Percentiles rank a stretch among this genome's conserved stretches.
These are phyloP conservation scores for Aleiodes testaceus DNA, from an alignment of 2,888 invertebrate genomes.

Conservation along the genomic window DNA sequence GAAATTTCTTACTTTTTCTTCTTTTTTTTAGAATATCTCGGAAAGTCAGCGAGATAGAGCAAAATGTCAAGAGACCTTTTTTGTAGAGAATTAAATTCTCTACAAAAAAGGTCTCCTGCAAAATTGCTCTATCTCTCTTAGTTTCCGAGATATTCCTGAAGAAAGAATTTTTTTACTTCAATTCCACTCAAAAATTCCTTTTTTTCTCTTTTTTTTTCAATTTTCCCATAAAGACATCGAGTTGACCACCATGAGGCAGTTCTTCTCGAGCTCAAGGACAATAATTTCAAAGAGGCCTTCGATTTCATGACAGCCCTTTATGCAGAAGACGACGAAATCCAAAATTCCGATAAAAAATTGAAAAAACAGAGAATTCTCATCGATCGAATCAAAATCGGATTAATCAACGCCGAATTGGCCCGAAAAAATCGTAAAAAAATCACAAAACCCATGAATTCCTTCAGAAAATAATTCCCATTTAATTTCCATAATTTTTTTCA, in stretches of 20 bases:
- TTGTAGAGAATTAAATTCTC: too few species aligned
- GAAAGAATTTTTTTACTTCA: too few species aligned
- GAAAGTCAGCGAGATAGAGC: too few species aligned
- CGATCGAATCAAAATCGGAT: constrained; percentile 53
- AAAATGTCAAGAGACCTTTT: too few species aligned
- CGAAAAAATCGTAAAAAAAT: constrained; percentile 69
- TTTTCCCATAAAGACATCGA: constrained; percentile 71
- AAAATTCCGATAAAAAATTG: constrained; percentile 21
- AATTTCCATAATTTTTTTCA: constrained; percentile 22
- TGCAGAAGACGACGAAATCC: constrained; percentile 73
- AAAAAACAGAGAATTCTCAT: constrained; percentile 60
- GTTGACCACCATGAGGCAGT: constrained; percentile 76
- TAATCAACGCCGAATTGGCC: constrained; percentile 72
- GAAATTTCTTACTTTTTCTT: too few species aligned
- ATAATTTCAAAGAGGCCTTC: constrained; percentile 74
- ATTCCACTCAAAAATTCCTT: too few species aligned
- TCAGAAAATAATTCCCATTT: background rate
- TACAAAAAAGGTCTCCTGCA: too few species aligned
- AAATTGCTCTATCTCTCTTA: too few species aligned
- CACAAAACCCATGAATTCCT: background rate
- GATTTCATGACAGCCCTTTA: constrained; percentile 76
- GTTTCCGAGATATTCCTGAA: too few species aligned
- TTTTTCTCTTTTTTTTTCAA: background rate
- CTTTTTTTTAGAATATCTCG: too few species aligned
- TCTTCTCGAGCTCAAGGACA: constrained; percentile 75